Evolutionary conservation across 2,113 vertebrate species (phyloP), one percentile per base, ranked within the genome.

Genomic region (Rattus rattus): DNA sequence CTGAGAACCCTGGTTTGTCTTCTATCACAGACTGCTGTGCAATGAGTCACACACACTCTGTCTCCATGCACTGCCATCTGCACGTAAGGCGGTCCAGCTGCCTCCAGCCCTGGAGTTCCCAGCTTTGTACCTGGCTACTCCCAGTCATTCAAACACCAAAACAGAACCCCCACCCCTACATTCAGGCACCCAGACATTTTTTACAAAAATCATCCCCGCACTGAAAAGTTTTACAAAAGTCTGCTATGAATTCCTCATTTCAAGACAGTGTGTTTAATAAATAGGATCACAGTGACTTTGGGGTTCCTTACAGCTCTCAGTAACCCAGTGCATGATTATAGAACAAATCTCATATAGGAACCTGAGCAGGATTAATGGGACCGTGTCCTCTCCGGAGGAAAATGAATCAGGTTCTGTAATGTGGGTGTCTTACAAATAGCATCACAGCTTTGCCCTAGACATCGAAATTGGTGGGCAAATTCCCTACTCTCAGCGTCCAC

Each of bases 161-260:
- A n/a, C 61, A 86, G 72, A 93, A 47, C 24, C 65, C 36, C 26
- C 28, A 8, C 54, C 65, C 47, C 54, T 67, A 84, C 14, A 39
- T 61, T 13, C 16, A 89, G 90, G 56, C 1, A n/a, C 12, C 12
- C 33, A 70, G 83, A 33, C 65, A 86, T 43, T 43, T 43, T 26
- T 67, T 67, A 30, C 65, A 30, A 67, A 67, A 65, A 26, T 65
- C 63, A 65, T 65, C 24, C 63, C 63, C 63, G 26, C 9, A 65
- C 63, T 65, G 63, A 47, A 43, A 75, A 7, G 17, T 54, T 12
- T 88, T 63, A 90, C 13, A 67, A 19, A 61, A 8, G 39, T 86
- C 88, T 91, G 22, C 79, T 76, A 52, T 22, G 39, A 83, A 59
- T 94, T 94, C 63, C 79, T 95, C 69, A 69, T 47, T 36, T 73